A percentile compares a stretch with the other conserved stretches of the same genome.
Evolutionary conservation across 2,113 vertebrate genomes (phyloP).

Genomic region (Probosciger aterrimus): DNA sequence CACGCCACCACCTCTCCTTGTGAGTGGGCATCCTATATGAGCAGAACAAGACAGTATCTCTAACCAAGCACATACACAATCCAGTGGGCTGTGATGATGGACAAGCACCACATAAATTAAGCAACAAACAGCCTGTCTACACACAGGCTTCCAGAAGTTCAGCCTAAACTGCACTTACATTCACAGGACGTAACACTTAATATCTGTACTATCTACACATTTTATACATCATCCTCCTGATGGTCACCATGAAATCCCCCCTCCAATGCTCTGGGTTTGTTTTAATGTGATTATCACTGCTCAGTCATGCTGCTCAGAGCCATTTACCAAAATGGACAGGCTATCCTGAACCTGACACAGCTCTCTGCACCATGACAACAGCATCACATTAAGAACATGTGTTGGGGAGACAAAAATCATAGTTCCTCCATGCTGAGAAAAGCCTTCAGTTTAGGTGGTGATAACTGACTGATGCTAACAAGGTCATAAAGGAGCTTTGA

Average conservation of each 20-base stretch:
- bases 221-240: not conserved
- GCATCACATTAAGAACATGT: not conserved
- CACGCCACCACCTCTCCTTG: conserved; percentile 96
- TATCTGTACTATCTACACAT: not conserved
- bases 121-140: not conserved
- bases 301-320: conserved; percentile 47
- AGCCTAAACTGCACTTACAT: not conserved
- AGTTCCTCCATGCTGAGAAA: not conserved
- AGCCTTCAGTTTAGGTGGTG: not conserved
- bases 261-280: not conserved
- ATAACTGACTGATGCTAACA: not conserved
- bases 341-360: conserved; percentile 48
- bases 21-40: conserved; percentile 87
- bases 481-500: not conserved
- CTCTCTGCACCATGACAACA: conserved; percentile 30
- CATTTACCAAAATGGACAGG: conserved; percentile 44
- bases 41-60: not conserved
- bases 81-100: not conserved
- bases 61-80: not conserved
- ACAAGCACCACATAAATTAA: not conserved
- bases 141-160: not conserved
- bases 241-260: not conserved
- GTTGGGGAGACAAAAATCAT: not conserved
- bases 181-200: not conserved
- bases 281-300: conserved; percentile 33